A percentile compares a stretch with the other conserved stretches of the same genome.
These are phyloP conservation scores for Prietella phreatophila DNA, from an alignment of 2,113 vertebrate species.

Conservation along the genomic window DNA sequence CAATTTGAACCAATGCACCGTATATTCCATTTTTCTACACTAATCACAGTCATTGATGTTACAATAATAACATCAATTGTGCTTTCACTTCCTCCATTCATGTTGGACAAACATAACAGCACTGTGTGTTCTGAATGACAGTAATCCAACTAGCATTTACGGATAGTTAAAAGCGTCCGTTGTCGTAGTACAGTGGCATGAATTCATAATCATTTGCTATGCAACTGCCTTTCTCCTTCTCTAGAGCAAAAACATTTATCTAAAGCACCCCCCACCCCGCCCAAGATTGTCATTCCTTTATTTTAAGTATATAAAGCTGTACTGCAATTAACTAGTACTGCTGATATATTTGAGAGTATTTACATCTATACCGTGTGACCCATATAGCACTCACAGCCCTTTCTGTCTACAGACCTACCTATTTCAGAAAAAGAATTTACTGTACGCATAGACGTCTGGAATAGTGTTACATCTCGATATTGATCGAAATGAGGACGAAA, in stretches of 20 bases:
- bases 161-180: slow-evolving; percentile 12
- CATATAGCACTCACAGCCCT: background rate
- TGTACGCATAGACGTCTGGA: background rate
- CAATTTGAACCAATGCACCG: slow-evolving; percentile 33
- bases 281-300: background rate
- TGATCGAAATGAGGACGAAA: background rate
- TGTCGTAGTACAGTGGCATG: slow-evolving; percentile 18
- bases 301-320: background rate
- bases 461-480: background rate
- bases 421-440: background rate
- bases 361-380: too few species aligned
- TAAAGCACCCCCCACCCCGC: background rate
- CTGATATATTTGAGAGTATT: background rate
- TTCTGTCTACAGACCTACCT: background rate
- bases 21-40: slow-evolving; percentile 28
- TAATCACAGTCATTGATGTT: slow-evolving; percentile 43
- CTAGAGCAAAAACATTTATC: background rate
- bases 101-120: slow-evolving; percentile 9
- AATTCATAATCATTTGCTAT: slow-evolving; percentile 10
- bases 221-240: slow-evolving; percentile 16
- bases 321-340: background rate
- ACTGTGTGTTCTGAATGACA: slow-evolving; percentile 24
- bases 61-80: slow-evolving; percentile 37
- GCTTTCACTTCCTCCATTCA: slow-evolving; percentile 34
- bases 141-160: slow-evolving; percentile 10